Percentiles rank a stretch among this genome's conserved stretches.
These are phyloP conservation scores for Platalea minor DNA, from an alignment of 2,797 vertebrate genomes.

Conservation along the genomic window DNA sequence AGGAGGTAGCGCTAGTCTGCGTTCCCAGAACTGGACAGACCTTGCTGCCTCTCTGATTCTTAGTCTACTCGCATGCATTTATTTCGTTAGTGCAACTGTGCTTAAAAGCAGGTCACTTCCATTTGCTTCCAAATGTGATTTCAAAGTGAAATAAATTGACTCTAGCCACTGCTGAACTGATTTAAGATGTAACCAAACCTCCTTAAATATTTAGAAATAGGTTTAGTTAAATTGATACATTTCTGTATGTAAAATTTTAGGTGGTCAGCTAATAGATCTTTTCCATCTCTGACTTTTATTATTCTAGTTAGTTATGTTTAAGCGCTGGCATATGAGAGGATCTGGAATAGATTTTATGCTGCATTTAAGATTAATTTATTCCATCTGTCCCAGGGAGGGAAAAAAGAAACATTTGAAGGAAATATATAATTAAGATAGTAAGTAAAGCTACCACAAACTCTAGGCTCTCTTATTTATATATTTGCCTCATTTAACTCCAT, in stretches of 20 bases:
- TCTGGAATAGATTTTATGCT: constrained; percentile 67
- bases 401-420: constrained; percentile 52
- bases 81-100: neutral
- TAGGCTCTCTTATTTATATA: constrained; percentile 49
- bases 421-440: constrained; percentile 63
- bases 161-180: neutral
- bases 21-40: neutral
- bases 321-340: constrained; percentile 28
- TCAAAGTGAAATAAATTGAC: constrained; percentile 31
- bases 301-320: constrained; percentile 57
- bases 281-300: constrained; percentile 59
- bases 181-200: constrained; percentile 43
- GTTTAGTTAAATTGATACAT: constrained; percentile 36
- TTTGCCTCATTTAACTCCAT: constrained; percentile 52
- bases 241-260: constrained; percentile 46
- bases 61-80: neutral
- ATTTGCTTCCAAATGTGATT: neutral
- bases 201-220: constrained; percentile 43
- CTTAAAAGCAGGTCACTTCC: neutral
- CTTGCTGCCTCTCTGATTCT: neutral
- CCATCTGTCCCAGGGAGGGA: constrained; percentile 52
- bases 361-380: constrained; percentile 68
- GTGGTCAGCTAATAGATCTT: constrained; percentile 63
- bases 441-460: constrained; percentile 58
- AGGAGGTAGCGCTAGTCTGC: neutral